phyloP scores from a whole-genome alignment of 1,140 invertebrate genomes.

The Drosophila lacertosa region DNA sequence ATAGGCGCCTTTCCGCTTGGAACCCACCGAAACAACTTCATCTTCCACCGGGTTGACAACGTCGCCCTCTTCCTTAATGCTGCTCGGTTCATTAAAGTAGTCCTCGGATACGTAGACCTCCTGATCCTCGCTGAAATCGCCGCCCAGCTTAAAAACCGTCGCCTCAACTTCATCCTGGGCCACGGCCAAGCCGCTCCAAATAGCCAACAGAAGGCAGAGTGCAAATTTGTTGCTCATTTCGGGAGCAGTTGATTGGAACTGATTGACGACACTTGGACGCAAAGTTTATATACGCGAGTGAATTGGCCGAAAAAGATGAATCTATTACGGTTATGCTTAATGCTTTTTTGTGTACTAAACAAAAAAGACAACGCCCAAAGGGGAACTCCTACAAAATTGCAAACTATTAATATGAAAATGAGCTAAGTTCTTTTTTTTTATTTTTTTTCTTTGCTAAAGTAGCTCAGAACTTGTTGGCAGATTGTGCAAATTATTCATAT shows the following conservation, averaged over 20 bases:
- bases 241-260: slow-evolving; percentile 9
- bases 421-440: neutral
- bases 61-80: neutral
- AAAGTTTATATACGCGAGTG: slow-evolving; percentile 15
- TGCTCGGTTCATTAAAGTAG: neutral
- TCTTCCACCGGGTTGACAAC: neutral
- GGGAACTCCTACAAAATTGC: too few species aligned
- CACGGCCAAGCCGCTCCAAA: slow-evolving; percentile 5
- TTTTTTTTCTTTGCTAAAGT: too few species aligned
- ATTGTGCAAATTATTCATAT: neutral
- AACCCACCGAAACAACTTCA: neutral
- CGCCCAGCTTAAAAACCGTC: neutral
- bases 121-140: neutral
- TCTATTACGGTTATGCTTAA: neutral
- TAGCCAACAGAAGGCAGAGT: slow-evolving; percentile 11
- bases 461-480: slow-evolving; percentile 1
- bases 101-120: slow-evolving; percentile 1
- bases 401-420: slow-evolving; percentile 5
- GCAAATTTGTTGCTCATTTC: slow-evolving; percentile 15
- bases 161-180: slow-evolving; percentile 4
- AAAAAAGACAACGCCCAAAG: slow-evolving; percentile 1
- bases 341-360: neutral
- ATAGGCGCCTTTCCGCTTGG: neutral
- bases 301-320: neutral
- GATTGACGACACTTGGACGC: neutral